Percentiles rank a stretch among this genome's conserved stretches.
Evolutionary conservation across 2,888 invertebrate genomes (phyloP).

Genomic region (Colletes collaris): DNA sequence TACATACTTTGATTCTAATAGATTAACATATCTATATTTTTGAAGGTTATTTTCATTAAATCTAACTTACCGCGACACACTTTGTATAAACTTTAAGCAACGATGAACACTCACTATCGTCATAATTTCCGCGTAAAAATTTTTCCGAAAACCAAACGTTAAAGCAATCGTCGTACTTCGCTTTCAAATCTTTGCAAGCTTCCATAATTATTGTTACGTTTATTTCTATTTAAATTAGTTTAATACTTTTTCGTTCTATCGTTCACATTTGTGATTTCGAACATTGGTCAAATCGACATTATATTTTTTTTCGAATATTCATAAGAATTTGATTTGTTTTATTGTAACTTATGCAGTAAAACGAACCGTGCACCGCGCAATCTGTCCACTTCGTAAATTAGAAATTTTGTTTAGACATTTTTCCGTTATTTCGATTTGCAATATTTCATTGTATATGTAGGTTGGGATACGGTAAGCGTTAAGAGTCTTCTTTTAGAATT

Average conservation of each 20-base stretch:
- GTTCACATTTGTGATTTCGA: slow-evolving; percentile 6
- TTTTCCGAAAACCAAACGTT: slow-evolving; percentile 87
- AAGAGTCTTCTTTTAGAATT: not conserved
- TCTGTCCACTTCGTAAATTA: not conserved
- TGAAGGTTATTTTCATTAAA: not conserved
- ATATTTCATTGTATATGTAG: not conserved
- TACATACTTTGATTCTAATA: too few species aligned
- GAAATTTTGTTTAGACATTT: not conserved
- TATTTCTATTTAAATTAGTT: slow-evolving; percentile 2
- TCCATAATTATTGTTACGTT: slow-evolving; percentile 77
- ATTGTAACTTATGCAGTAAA: not conserved
- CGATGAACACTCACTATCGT: slow-evolving; percentile 85
- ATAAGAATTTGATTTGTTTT: not conserved
- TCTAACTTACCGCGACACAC: slow-evolving; percentile 85
- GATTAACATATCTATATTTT: too few species aligned
- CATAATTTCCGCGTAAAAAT: slow-evolving; percentile 85
- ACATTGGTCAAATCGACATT: not conserved
- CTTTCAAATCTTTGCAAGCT: slow-evolving; percentile 87
- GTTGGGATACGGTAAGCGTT: not conserved
- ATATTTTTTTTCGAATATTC: not conserved
- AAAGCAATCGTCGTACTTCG: slow-evolving; percentile 87
- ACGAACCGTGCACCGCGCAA: not conserved
- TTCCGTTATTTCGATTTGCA: not conserved
- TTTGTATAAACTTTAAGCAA: slow-evolving; percentile 86
- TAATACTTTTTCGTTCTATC: not conserved